Evolutionary conservation across 2,113 vertebrate genomes (phyloP).

Genomic region (Solea senegalensis): DNA sequence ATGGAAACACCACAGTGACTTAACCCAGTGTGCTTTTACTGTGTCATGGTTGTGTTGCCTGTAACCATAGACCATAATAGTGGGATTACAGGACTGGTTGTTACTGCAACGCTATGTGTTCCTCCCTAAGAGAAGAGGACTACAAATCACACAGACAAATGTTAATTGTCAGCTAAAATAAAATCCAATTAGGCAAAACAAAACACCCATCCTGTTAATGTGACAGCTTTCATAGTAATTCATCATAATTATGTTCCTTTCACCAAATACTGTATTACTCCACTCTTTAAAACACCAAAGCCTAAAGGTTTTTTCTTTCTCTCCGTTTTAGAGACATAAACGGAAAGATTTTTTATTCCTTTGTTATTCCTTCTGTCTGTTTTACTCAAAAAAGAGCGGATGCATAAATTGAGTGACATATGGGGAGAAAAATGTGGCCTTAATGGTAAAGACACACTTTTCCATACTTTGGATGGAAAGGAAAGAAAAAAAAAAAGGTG

Average conservation of each 20-base stretch:
- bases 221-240: not conserved
- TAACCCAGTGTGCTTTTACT: conserved; percentile 17
- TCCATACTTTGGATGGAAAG: not conserved
- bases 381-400: not conserved
- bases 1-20: conserved; percentile 30
- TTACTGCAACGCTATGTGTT: conserved; percentile 24
- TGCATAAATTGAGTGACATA: not conserved
- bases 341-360: not conserved
- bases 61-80: conserved; percentile 36
- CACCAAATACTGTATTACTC: not conserved
- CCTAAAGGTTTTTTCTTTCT: not conserved
- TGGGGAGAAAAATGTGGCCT: not conserved
- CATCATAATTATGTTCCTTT: too few species aligned
- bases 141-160: not conserved
- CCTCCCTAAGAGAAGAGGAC: too few species aligned
- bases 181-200: conserved; percentile 13
- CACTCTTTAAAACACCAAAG: not conserved
- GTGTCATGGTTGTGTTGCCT: not conserved
- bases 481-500: not conserved
- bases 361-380: too few species aligned
- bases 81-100: conserved; percentile 45
- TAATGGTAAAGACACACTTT: not conserved
- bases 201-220: not conserved
- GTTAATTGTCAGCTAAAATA: conserved; percentile 41
- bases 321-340: conserved; percentile 7